Percentiles rank a stretch among this genome's conserved stretches.
Evolutionary conservation across 2,797 vertebrate genomes (phyloP).

Genomic region (Presbytis comata): DNA sequence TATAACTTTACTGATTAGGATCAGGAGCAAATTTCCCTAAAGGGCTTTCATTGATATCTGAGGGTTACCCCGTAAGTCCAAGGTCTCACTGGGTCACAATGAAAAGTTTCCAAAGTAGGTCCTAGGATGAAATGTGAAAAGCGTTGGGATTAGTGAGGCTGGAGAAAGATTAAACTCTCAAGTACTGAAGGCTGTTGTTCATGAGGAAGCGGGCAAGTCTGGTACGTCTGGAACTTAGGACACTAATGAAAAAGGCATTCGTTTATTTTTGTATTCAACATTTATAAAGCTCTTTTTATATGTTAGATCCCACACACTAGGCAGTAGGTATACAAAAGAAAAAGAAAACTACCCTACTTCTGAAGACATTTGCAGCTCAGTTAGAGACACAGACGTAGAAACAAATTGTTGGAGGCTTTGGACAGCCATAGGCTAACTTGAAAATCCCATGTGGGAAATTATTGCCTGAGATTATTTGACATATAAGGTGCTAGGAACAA

Average conservation of each 20-base stretch:
- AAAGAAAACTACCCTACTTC: neutral
- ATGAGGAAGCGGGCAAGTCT: neutral
- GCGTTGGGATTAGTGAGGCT: neutral
- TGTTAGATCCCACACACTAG: neutral
- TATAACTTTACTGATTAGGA: neutral
- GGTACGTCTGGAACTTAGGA: neutral
- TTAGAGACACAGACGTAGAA: neutral
- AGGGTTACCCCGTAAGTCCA: neutral
- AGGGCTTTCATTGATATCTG: neutral
- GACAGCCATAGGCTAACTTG: neutral
- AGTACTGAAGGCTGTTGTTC: neutral
- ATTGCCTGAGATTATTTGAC: neutral
- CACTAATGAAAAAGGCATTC: neutral
- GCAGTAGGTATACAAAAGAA: neutral
- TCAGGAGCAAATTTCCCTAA: slow-evolving; percentile 42
- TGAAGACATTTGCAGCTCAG: neutral
- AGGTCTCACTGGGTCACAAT: neutral
- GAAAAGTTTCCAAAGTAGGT: neutral
- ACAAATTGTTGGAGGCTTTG: neutral
- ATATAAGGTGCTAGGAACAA: neutral
- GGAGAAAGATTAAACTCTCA: neutral
- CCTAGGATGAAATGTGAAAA: neutral
- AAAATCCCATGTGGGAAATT: neutral
- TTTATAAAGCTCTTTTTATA: neutral
- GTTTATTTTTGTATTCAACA: neutral